Base-by-base conservation (phyloP, 2,113 vertebrate genomes). In the Crocuta crocuta region DNA sequence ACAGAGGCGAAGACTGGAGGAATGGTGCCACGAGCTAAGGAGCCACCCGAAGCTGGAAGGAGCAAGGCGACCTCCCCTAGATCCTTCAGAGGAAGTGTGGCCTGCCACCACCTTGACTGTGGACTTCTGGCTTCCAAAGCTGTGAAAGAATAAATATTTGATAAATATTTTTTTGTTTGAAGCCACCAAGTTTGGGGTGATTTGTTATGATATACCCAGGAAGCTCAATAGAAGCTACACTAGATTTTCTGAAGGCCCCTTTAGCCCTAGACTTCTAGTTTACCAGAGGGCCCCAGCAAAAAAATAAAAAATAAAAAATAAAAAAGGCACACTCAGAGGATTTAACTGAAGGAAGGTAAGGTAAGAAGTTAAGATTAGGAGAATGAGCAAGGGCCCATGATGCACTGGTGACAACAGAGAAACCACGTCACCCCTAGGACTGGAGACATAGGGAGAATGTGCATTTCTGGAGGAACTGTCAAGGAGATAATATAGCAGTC, bases 101-200 rank as follows among this genome's bases (percentile, higher is more conserved):
- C 12, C n/a, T 10, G 28, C n/a, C 16, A 19, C 24, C 0, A 8
- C 2, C 5, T 4, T 1, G 9, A 11, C 19, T 33, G 21, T 70
- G 43, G 71, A 45, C 15, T 78, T 35, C 17, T 48, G 23, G 1
- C 21, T 24, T 76, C 39, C 21, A 74, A 21, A 33, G 61, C 17
- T 58, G 2, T 43, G 65, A 81, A 23, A 58, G 15, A 33, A 95
- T 35, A 53, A 23, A 84, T 8, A 84, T 4, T 5, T 50, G 31
- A 39, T 39, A 39, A 39, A 39, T 39, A 39, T 39, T 39, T 39
- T 39, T 39, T 48, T 73, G 26, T n/a, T 50, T n/a, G 43, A 78
- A 61, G 33, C 7, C 50, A 16, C 10, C 1, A 53, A 26, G 55
- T 50, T 31, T 70, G 58, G 50, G 9, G 3, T 68, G 2, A 50